A percentile compares a stretch with the other conserved stretches of the same genome.
Conservation (phyloP, 2,797 vertebrate species). For the Pempheris klunzingeri region DNA sequence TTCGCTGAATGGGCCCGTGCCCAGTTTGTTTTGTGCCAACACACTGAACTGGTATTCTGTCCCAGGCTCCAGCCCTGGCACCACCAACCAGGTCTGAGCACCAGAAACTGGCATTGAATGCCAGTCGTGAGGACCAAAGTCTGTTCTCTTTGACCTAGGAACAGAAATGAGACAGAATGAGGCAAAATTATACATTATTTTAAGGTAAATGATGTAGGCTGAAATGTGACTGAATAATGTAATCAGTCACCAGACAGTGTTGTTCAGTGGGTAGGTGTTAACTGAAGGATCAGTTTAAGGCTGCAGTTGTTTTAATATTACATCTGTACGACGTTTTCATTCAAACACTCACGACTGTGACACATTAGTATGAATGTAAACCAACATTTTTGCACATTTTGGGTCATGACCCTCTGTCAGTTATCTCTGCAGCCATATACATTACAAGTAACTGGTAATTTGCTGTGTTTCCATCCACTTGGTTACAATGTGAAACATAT, state of each 20-base stretch:
- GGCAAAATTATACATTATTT: neutral
- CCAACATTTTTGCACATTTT: neutral
- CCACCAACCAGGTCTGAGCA: constrained; percentile 93
- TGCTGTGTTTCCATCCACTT: constrained; percentile 14
- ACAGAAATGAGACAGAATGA: constrained; percentile 39
- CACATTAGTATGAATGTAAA: neutral
- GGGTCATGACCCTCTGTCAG: neutral
- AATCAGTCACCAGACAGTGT: neutral
- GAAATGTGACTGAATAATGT: too few species aligned
- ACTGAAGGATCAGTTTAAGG: too few species aligned
- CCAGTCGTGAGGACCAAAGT: constrained; percentile 98
- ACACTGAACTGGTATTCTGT: constrained; percentile 99
- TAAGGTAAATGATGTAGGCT: too few species aligned
- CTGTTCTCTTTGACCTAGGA: constrained; percentile 94
- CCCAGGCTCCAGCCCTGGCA: constrained; percentile 95
- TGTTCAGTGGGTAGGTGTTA: neutral
- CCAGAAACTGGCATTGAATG: constrained; percentile 95
- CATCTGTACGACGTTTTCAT: neutral
- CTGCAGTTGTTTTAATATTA: neutral
- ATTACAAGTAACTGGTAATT: neutral
- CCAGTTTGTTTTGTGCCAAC: constrained; percentile 99
- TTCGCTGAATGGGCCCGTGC: constrained; percentile 99
- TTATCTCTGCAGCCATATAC: neutral
- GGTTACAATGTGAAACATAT: constrained; percentile 25
- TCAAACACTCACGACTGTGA: neutral